Evolutionary conservation across 92 coral and sea anemone species (phyloP), one percentile per base, ranked within the genome.

Genomic region (Paramuricea clavata): DNA sequence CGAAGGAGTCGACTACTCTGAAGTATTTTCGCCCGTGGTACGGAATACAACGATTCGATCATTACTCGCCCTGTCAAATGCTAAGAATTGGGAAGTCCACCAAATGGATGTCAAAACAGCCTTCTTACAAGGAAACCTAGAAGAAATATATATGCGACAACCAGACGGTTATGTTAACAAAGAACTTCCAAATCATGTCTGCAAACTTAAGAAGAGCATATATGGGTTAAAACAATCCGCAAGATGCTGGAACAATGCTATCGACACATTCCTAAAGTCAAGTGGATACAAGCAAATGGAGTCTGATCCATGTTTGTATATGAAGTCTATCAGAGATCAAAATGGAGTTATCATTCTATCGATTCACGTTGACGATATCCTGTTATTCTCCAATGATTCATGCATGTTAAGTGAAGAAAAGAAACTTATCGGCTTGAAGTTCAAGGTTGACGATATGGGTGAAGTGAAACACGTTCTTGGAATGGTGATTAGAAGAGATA

Each of bases 391-490:
- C 27, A 79, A 79, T 42, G 67, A 79, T 42, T 25, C 25, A 56
- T 17, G 25, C 34, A 81, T 81, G 86, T 26, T 81, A 32, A 61
- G 56, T 7, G 49, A 81, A 54, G 85, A 81, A 54, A 79, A 65
- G 71, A 54, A 32, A 21, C 12, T 33, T 49, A 23, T 79, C 57
- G 74, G 74, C 19, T 25, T 35, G 25, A 79, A 32, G 47, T 79
- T 79, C 74, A 79, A 79, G 47, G 44, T 79, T 23, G 72, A 79
- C 17, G 84, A 79, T 59, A 21, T 79, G 84, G 84, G 74, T 36
- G 74, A 79, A 79, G 86, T 82, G 16, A 82, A 41, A 9, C 74
- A 81, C 57, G 54, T 82, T 34, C 86, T 65, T 65, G 86, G 86
- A 31, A 67, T 82, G 61, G 1, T 32, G 16, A 22, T 80, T 44